These are phyloP conservation scores for Siderastrea siderea DNA, from an alignment of 92 coral and sea anemone species.

Conservation along the genomic window DNA sequence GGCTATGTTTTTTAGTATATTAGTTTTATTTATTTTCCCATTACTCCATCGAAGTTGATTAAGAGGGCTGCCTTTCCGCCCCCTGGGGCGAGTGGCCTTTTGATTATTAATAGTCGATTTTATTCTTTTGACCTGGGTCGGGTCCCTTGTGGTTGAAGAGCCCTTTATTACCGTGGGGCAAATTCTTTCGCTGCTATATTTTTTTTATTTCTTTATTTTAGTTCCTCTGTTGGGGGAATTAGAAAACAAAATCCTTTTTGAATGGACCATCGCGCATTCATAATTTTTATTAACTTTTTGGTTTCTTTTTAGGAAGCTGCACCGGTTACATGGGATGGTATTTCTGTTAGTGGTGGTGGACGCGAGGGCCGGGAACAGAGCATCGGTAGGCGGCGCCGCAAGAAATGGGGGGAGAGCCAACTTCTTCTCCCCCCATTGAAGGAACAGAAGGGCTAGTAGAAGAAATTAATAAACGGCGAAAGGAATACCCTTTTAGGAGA, in stretches of 20 bases:
- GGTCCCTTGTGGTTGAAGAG: slow-evolving; percentile 89
- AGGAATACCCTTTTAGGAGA: too few relatives aligned
- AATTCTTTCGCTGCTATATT: slow-evolving; percentile 82
- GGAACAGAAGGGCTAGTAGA: too few relatives aligned
- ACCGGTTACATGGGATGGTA: too few relatives aligned
- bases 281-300: too few relatives aligned
- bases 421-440: too few relatives aligned
- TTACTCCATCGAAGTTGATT: slow-evolving; percentile 77
- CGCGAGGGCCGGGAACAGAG: too few relatives aligned
- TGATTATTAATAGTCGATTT: slow-evolving; percentile 86
- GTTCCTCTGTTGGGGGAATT: slow-evolving; percentile 80
- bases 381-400: too few relatives aligned
- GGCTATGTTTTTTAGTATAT: slow-evolving; percentile 73
- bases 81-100: slow-evolving; percentile 84
- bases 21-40: slow-evolving; percentile 79
- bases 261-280: neutral
- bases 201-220: slow-evolving; percentile 77
- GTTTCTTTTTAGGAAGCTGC: too few relatives aligned
- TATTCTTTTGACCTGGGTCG: slow-evolving; percentile 86
- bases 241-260: slow-evolving; percentile 72
- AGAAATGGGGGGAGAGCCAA: too few relatives aligned
- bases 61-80: slow-evolving; percentile 87
- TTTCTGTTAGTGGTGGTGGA: too few relatives aligned
- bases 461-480: too few relatives aligned
- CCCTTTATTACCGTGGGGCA: slow-evolving; percentile 89